These are phyloP conservation scores for Hippocampus zosterae DNA, from an alignment of 2,113 vertebrate species.

Conservation along the genomic window DNA sequence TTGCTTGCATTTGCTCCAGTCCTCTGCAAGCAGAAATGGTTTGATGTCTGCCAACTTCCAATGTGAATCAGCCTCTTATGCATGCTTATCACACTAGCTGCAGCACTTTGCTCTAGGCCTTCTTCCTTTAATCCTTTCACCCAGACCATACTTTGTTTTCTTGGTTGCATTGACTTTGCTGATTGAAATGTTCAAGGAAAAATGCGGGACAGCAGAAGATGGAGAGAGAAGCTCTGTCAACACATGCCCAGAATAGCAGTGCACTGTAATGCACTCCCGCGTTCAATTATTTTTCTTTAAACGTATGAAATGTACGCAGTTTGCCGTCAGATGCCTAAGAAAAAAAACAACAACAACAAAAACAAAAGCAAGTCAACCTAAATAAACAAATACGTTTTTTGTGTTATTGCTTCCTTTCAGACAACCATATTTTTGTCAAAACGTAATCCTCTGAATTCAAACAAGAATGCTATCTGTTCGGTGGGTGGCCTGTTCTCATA, in stretches of 20 bases:
- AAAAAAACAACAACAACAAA: background rate
- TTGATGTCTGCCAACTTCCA: conserved; percentile 39
- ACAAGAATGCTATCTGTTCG: too few species aligned
- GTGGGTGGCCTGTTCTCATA: too few species aligned
- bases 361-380: background rate
- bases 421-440: background rate
- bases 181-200: conserved; percentile 31
- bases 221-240: conserved; percentile 16
- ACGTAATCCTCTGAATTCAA: too few species aligned
- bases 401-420: background rate
- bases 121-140: conserved; percentile 49
- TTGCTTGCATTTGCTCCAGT: conserved; percentile 18
- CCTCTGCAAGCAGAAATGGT: conserved; percentile 25
- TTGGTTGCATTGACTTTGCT: conserved; percentile 41
- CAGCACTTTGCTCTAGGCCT: conserved; percentile 54
- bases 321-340: conserved; percentile 15
- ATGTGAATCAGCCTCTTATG: conserved; percentile 46
- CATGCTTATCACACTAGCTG: conserved; percentile 50
- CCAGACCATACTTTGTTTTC: conserved; percentile 44
- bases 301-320: conserved; percentile 13
- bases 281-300: conserved; percentile 11
- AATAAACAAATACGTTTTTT: background rate
- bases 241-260: conserved; percentile 17
- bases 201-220: background rate
- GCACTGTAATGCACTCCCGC: background rate